These are phyloP conservation scores for Anhinga rufa DNA, from an alignment of 2,113 vertebrate genomes.

Conservation along the genomic window DNA sequence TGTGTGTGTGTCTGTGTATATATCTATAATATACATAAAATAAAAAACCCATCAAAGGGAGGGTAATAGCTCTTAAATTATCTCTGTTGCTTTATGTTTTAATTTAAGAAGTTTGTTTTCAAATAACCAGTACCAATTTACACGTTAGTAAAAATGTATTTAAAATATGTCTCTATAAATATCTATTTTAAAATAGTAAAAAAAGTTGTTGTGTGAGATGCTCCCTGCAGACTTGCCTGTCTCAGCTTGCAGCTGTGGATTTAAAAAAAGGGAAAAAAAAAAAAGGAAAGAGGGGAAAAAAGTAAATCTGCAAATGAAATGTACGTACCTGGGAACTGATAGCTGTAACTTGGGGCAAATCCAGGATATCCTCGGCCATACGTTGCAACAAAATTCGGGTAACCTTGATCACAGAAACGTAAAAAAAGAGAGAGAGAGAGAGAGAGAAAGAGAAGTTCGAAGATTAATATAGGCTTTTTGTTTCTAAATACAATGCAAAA, in stretches of 20 bases:
- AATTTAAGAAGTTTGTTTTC: conserved; percentile 23
- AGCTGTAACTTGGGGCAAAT: conserved; percentile 98
- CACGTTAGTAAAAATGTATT: neutral
- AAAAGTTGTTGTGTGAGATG: neutral
- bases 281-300: neutral
- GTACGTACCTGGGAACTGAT: conserved; percentile 96
- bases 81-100: neutral
- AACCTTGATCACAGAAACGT: conserved; percentile 78
- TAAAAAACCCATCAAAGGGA: neutral
- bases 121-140: conserved; percentile 42
- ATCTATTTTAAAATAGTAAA: neutral
- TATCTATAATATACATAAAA: neutral
- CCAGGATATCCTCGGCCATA: conserved; percentile 98
- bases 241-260: conserved; percentile 14
- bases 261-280: neutral
- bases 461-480: neutral
- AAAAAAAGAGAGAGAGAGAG: neutral
- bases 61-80: neutral
- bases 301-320: neutral
- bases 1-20: neutral
- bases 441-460: conserved; percentile 9
- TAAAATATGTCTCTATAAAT: neutral
- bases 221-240: conserved; percentile 30
- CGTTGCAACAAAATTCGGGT: conserved; percentile 98
- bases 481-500: neutral